These are phyloP conservation scores for Acronicta psi DNA, from an alignment of 2,888 invertebrate species.

Conservation along the genomic window DNA sequence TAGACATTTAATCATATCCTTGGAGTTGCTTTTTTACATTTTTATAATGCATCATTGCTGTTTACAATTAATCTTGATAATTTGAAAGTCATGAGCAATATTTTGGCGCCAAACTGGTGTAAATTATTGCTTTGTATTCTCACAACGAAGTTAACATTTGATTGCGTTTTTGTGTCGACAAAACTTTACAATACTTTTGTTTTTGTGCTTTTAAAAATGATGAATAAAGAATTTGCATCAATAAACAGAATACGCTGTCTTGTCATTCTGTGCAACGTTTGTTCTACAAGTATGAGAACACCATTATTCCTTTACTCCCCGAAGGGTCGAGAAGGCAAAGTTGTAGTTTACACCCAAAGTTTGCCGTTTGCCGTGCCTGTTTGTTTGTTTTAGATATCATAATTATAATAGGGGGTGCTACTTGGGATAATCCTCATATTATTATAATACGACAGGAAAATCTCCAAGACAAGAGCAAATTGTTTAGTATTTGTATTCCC, in stretches of 20 bases:
- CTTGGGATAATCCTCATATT: no score
- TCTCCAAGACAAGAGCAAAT: conserved; percentile 9
- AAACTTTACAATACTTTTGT: neutral
- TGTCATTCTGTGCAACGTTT: no score
- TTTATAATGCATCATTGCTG: conserved; percentile 27
- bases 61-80: conserved; percentile 37
- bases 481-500: conserved; percentile 37
- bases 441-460: no score
- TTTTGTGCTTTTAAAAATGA: neutral
- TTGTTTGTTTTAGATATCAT: no score
- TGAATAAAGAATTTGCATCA: no score
- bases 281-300: no score
- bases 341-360: no score
- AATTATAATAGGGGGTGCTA: no score
- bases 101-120: conserved; percentile 46
- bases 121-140: conserved; percentile 25
- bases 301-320: no score
- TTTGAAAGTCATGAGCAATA: conserved; percentile 39
- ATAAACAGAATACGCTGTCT: no score
- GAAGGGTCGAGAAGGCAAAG: no score
- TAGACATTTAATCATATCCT: conserved; percentile 19
- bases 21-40: conserved; percentile 8
- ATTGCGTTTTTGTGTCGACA: neutral
- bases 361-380: no score
- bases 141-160: conserved; percentile 13